phyloP scores from a whole-genome alignment of 2,797 vertebrate genomes.

The Remorina albescens region DNA sequence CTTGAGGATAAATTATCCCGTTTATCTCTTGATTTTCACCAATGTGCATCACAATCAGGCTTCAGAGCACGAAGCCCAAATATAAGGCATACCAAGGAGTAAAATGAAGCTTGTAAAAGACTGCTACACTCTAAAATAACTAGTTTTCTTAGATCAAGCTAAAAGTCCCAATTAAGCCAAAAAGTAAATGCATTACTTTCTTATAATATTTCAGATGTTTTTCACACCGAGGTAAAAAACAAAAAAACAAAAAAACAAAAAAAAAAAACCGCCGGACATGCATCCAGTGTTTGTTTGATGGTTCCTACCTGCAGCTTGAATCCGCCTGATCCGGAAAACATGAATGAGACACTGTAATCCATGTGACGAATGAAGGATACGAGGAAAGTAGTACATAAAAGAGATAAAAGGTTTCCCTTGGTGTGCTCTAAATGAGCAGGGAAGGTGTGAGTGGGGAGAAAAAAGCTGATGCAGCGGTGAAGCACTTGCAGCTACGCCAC shows the following conservation, averaged over 20 bases:
- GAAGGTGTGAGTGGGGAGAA: too few species aligned
- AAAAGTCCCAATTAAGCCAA: background rate
- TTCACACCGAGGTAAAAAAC: background rate
- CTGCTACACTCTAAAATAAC: background rate
- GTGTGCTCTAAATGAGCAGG: background rate
- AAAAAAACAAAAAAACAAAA: too few species aligned
- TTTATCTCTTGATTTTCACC: background rate
- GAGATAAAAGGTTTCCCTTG: background rate
- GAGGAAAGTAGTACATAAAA: too few species aligned
- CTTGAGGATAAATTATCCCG: background rate
- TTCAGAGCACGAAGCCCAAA: background rate
- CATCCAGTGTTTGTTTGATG: background rate
- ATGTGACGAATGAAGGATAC: background rate
- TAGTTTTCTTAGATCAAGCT: background rate
- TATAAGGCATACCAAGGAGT: background rate
- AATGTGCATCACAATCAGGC: background rate
- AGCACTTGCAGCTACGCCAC: background rate
- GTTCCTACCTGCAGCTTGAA: slow-evolving; percentile 58
- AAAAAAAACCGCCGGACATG: background rate
- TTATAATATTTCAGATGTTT: background rate
- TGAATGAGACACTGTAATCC: slow-evolving; percentile 5
- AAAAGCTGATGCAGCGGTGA: background rate
- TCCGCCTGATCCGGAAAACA: slow-evolving; percentile 30
- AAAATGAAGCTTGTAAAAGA: background rate
- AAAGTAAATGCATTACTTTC: background rate